Evolutionary conservation across 2,888 invertebrate species (phyloP), one percentile per base, ranked within the genome.

Genomic region (Macroteleia sp.): DNA sequence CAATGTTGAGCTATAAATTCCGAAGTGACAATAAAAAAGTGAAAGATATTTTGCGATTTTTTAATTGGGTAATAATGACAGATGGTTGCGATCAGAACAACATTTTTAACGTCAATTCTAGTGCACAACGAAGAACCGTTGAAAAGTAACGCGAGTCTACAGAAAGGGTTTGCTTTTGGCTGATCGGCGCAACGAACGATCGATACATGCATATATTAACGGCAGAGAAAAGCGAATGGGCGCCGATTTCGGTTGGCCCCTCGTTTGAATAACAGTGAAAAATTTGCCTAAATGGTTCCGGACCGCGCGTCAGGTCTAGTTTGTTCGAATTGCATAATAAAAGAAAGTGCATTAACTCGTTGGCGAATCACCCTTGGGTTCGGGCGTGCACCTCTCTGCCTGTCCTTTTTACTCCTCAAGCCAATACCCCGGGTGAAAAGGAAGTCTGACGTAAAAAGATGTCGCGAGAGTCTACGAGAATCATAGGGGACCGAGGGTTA

Each of bases 281-380:
- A 90, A 91, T 91, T 91, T 91, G 84, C 89, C 90, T 91, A 90
- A 91, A 91, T 89, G 90, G 89, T 90, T 88, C 84, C 88, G 81
- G 83, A 77, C 82, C 74, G 81, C 81, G 77, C 83, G 82, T 83
- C 87, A 87, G 89, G 87, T 84, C 83, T 78, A 79, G 81, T 82
- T 81, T 83, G 83, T 79, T 86, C 84, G 83, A 85, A 87, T 86
- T 86, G 86, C 87, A 89, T 88, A 88, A 91, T 90, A 90, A 90
- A 91, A 87, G 89, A 86, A 73, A 88, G 88, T 85, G 82, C 85
- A 86, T 88, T 86, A 87, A 86, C 84, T 86, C 83, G 82, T 77
- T 62, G 82, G 79, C 76, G 71, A 61, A 56, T 64, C 73, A 48
- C 56, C 64, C 73, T 16, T 19, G 10, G 20, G 25, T n/a, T n/a